Evolutionary conservation across 1,140 invertebrate species (phyloP).

Genomic region (Leptonema lineaticorne): DNA sequence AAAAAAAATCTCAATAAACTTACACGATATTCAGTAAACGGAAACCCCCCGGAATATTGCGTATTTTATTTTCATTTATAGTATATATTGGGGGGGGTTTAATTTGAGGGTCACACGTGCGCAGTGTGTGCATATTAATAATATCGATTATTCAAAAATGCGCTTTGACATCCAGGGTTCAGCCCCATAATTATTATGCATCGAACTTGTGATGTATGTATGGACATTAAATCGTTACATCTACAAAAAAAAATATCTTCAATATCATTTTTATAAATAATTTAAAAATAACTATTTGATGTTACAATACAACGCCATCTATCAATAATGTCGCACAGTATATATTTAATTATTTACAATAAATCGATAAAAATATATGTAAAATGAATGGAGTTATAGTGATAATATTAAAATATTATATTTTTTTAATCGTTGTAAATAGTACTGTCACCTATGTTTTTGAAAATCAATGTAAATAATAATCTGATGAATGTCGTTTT

Average conservation of each 20-base stretch:
- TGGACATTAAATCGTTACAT: too few species aligned
- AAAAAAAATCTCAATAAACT: neutral
- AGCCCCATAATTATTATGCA: neutral
- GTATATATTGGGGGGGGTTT: neutral
- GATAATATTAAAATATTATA: too few species aligned
- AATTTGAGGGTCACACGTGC: neutral
- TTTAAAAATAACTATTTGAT: too few species aligned
- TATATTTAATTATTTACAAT: too few species aligned
- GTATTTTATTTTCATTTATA: neutral
- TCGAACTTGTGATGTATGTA: neutral
- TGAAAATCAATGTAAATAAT: neutral
- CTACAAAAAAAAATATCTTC: too few species aligned
- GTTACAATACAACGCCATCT: too few species aligned
- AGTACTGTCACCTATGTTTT: too few species aligned
- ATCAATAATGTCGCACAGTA: too few species aligned
- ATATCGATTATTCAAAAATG: slow-evolving; percentile 12
- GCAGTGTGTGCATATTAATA: neutral
- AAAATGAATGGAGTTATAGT: too few species aligned
- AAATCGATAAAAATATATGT: too few species aligned
- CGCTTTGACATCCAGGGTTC: neutral
- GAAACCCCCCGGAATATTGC: neutral
- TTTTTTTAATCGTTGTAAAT: too few species aligned
- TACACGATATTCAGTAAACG: neutral
- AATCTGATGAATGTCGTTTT: neutral
- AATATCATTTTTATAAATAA: too few species aligned